Conservation (phyloP, 2,888 invertebrate species). For the Rhingia campestris region DNA sequence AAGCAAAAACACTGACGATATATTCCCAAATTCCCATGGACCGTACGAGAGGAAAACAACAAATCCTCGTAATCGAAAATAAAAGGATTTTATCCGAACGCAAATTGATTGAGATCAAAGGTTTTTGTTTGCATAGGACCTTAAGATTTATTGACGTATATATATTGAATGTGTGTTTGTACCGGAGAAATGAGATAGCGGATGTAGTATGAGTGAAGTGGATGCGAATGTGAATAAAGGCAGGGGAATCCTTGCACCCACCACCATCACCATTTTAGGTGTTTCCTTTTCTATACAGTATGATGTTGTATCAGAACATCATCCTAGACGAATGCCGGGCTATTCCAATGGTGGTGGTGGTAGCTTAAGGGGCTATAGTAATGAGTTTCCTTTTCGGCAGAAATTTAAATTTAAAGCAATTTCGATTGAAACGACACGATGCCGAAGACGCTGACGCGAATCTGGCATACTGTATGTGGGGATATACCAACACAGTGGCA, state of each 20-base stretch:
- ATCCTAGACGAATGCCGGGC: conserved; percentile 49
- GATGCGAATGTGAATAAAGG: too few species aligned
- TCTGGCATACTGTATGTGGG: neutral
- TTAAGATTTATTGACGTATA: conserved; percentile 74
- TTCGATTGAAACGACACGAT: conserved; percentile 56
- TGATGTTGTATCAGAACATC: conserved; percentile 14
- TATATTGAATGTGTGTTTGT: conserved; percentile 53
- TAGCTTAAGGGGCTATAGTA: conserved; percentile 73
- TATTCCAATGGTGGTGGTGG: conserved; percentile 42
- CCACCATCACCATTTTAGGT: conserved; percentile 34
- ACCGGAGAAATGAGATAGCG: conserved; percentile 3
- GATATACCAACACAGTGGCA: conserved; percentile 13
- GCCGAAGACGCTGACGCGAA: neutral
- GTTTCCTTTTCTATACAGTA: conserved; percentile 29
- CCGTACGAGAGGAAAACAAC: conserved; percentile 45
- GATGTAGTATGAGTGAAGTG: conserved; percentile 1
- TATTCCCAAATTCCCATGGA: conserved; percentile 32
- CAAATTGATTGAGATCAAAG: conserved; percentile 75
- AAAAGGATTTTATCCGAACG: conserved; percentile 74
- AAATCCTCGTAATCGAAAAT: conserved; percentile 73
- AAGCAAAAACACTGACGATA: conserved; percentile 21
- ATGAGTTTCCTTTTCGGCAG: conserved; percentile 74
- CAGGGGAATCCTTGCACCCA: conserved; percentile 20
- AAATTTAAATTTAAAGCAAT: conserved; percentile 74
- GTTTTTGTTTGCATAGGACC: conserved; percentile 74